phyloP scores from a whole-genome alignment of 2,113 vertebrate species.

The Rhagologus leucostigma region DNA sequence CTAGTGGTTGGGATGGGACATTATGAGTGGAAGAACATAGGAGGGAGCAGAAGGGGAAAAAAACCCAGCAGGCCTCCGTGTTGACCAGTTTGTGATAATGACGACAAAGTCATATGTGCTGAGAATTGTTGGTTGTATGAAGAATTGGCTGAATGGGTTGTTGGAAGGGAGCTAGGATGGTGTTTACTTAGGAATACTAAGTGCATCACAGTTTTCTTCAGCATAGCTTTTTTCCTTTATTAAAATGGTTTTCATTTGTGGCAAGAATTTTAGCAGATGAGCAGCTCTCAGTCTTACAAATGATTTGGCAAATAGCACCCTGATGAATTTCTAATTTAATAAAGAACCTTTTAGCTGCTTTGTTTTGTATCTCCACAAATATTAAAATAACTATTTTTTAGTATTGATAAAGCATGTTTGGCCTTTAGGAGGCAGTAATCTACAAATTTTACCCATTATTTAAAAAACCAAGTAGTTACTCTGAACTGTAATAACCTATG shows the following conservation, averaged over 20 bases:
- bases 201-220: neutral
- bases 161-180: neutral
- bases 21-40: neutral
- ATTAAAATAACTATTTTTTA: neutral
- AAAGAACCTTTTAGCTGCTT: neutral
- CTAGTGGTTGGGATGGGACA: neutral
- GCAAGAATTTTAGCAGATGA: neutral
- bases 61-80: rapidly evolving
- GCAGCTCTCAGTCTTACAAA: neutral
- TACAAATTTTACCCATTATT: neutral
- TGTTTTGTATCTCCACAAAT: neutral
- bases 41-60: neutral
- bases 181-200: neutral
- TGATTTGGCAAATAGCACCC: neutral
- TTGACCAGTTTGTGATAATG: neutral
- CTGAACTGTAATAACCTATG: neutral
- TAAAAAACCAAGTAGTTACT: neutral
- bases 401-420: neutral
- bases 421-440: conserved; percentile 21
- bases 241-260: neutral
- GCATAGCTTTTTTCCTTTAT: neutral
- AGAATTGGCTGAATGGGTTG: neutral
- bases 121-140: neutral
- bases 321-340: neutral
- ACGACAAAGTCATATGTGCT: neutral